Base-by-base conservation (phyloP, 2,888 invertebrate species). In the Sussaba pulchella region DNA sequence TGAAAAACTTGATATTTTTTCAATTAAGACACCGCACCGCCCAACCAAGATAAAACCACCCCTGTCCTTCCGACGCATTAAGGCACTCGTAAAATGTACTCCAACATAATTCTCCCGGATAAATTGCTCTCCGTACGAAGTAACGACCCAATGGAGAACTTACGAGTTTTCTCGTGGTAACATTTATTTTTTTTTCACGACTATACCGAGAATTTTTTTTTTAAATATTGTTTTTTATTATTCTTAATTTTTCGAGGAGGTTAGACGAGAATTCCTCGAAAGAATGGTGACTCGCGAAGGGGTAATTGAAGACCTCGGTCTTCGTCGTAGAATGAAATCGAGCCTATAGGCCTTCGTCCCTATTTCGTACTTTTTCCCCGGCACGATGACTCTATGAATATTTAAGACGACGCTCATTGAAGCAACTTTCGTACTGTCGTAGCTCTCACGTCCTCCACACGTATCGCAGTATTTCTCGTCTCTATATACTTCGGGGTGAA, bases 1-100 rank as follows among this genome's bases (percentile, higher is more conserved):
- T 72, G 86, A 88, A 90, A 90, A 92, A 91, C 88, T 90, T 91
- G 89, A 90, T 91, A 90, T 91, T 91, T 91, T 92, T 92, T 91
- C 91, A 91, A 91, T 92, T 91, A 91, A 89, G 87, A 88, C 86
- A 84, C 84, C 76, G 82, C 81, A 76, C 82, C 81, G 82, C 50
- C 39, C 39, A 74, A 80, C 14, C 54, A 73, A 82, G 77, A 78
- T 80, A 57, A 12, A 12, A 31, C 59, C 73, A 81, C 78, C 83
- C 85, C 84, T 84, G 85, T 86, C 84, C 86, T 88, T 86, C 86
- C 14, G 85, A 85, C 85, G 87, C 89, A 90, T 91, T 90, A 91
- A 88, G 88, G 85, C 82, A 83, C 84, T 85, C 87, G 86, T 89
- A 88, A 90, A 89, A 86, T 75, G 81, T 79, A 47, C 71, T 74